Evolutionary conservation across 2,888 invertebrate genomes (phyloP), one percentile per base, ranked within the genome.

Genomic region (Dasysyrphus tricinctus): DNA sequence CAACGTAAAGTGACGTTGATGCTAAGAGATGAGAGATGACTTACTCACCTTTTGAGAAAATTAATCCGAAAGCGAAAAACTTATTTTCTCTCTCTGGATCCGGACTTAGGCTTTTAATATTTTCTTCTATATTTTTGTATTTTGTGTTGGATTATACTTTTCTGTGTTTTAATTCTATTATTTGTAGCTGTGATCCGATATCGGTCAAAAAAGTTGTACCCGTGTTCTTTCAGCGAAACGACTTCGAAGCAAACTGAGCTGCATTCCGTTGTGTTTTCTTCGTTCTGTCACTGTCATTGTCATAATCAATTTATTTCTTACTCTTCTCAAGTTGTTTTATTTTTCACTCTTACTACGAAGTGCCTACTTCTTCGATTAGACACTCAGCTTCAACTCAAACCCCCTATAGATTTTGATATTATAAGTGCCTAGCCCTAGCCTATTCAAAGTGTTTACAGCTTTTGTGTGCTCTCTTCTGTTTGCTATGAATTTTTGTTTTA

Each of bases 221-320:
- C 11, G 42, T 39, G 61, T 37, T 73, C 73, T 81, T 57, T 74
- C 81, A 78, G 74, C 74, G 69, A 70, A 78, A 78, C 85, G 57
- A 78, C 56, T 81, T 69, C 81, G 63, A 59, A 44, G 57, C 44
- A 69, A 19, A 85, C 85, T 85, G 85, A 77, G 61, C 63, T 70
- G 76, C 37, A 24, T 49, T 77, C 57, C 11, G 72, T 69, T 59
- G 39, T 72, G 56, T 69, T 74, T 8, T 54, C 47, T 32, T 57
- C 24, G 59, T 69, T 73, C 32, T 77, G 54, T 77, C 84, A 67
- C 54, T 75, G 69, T 56, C 49, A 65, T 65, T 65, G 69, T 80
- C 63, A 73, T 85, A 85, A 85, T 77, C 81, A 81, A 85, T 74
- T 85, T 80, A 85, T 81, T 74, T 78, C 65, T 42, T 75, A 42